phyloP scores from a whole-genome alignment of 2,888 invertebrate species.

The Pocota personata region DNA sequence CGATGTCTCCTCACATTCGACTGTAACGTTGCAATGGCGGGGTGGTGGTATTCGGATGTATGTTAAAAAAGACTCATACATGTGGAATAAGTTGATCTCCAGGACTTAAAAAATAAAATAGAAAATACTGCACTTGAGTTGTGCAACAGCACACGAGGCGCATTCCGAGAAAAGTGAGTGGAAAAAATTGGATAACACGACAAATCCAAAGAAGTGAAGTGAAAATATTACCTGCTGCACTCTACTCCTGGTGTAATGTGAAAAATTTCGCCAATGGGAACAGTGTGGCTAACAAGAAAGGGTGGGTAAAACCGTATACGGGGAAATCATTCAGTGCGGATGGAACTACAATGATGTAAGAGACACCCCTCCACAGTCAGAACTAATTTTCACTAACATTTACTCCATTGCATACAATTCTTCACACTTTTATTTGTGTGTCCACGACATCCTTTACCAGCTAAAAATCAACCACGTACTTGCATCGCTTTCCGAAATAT shows the following conservation, averaged over 20 bases:
- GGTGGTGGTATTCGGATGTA: background rate
- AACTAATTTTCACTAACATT: no score
- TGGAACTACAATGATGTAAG: no score
- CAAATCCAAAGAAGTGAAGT: conserved; percentile 55
- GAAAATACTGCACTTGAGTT: background rate
- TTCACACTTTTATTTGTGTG: no score
- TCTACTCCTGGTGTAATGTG: conserved; percentile 18
- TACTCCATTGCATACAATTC: no score
- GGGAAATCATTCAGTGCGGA: no score
- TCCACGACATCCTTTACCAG: no score
- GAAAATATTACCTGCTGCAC: conserved; percentile 57
- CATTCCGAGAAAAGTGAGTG: conserved; percentile 13
- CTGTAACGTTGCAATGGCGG: background rate
- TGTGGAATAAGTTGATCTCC: conserved; percentile 49
- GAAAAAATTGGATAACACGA: conserved; percentile 54
- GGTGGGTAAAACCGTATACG: no score
- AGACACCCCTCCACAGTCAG: no score
- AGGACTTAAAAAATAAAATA: background rate
- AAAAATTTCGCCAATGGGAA: background rate
- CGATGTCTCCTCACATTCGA: conserved; percentile 13
- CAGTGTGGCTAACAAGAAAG: conserved; percentile 5
- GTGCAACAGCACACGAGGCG: background rate
- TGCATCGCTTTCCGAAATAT: no score
- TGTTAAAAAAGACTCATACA: conserved; percentile 27
- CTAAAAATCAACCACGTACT: no score